Percentiles rank a stretch among this genome's conserved stretches.
Evolutionary conservation across 2,888 invertebrate genomes (phyloP).

Genomic region (Ypsolopha sequella): DNA sequence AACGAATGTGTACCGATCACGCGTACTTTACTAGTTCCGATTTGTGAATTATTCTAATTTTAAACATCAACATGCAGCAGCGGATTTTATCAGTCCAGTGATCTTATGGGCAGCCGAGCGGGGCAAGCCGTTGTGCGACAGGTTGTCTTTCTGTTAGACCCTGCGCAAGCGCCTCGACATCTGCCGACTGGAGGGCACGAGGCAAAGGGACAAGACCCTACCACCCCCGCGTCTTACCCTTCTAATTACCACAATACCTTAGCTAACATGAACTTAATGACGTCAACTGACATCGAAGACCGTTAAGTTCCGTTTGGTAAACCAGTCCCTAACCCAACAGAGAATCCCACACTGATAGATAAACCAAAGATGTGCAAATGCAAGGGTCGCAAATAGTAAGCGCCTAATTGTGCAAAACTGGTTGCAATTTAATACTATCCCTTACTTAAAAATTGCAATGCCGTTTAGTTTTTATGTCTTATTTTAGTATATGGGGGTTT

Average conservation of each 20-base stretch:
- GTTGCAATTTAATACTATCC: slow-evolving; percentile 24
- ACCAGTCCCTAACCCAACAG: slow-evolving; percentile 45
- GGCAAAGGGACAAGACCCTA: slow-evolving; percentile 29
- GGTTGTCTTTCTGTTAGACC: slow-evolving; percentile 61
- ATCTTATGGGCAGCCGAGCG: slow-evolving; percentile 57
- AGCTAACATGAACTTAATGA: slow-evolving; percentile 12
- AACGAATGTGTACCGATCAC: no score
- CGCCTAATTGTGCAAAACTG: slow-evolving; percentile 52
- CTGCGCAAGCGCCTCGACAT: slow-evolving; percentile 34
- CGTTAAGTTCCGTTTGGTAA: slow-evolving; percentile 64
- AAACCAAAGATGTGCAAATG: slow-evolving; percentile 39
- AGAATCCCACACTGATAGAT: slow-evolving; percentile 27
- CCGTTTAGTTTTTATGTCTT: slow-evolving; percentile 24
- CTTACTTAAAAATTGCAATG: neutral
- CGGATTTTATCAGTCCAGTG: slow-evolving; percentile 40
- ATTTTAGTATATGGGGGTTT: slow-evolving; percentile 12
- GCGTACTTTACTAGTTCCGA: neutral
- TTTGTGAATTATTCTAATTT: neutral
- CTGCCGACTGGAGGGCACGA: slow-evolving; percentile 37
- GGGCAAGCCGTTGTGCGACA: slow-evolving; percentile 63
- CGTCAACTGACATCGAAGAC: slow-evolving; percentile 50
- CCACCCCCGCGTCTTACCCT: slow-evolving; percentile 56
- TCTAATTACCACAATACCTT: slow-evolving; percentile 39
- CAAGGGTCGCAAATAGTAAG: slow-evolving; percentile 61
- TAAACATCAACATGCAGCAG: neutral